Conservation (phyloP, 2,797 vertebrate species). For the Zenarchopterus dispar region DNA sequence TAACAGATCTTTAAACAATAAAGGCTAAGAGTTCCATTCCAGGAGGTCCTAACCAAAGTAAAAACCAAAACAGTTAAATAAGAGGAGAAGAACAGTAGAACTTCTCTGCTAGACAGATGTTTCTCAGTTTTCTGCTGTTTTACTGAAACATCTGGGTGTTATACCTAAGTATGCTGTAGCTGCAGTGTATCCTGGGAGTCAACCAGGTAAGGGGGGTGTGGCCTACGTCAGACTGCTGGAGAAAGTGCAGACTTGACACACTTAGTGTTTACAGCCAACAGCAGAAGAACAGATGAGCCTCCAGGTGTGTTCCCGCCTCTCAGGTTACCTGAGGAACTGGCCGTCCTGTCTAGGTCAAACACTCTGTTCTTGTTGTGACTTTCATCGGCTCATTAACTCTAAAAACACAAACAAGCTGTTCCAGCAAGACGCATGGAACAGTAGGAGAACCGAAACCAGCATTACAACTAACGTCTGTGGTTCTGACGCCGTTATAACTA, state of each 20-base stretch:
- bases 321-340: constrained; percentile 36
- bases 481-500: too few relatives aligned
- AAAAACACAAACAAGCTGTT: constrained; percentile 10
- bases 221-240: constrained; percentile 1
- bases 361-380: constrained; percentile 51
- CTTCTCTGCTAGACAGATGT: too few relatives aligned
- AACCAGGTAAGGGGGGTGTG: background rate
- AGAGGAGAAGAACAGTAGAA: too few relatives aligned
- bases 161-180: background rate
- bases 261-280: constrained; percentile 58
- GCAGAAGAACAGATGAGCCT: constrained; percentile 37
- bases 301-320: constrained; percentile 54
- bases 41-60: too few relatives aligned
- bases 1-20: too few relatives aligned
- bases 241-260: constrained; percentile 37
- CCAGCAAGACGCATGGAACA: background rate
- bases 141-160: too few relatives aligned
- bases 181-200: constrained; percentile 8
- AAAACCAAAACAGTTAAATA: too few relatives aligned
- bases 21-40: too few relatives aligned
- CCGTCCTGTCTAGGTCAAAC: constrained; percentile 51
- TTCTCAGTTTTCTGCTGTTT: too few relatives aligned
- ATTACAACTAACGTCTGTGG: too few relatives aligned
- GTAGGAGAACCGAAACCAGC: too few relatives aligned
- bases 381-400: constrained; percentile 53